Conservation (phyloP, 2,113 vertebrate species). For the Neoarius graeffei region DNA sequence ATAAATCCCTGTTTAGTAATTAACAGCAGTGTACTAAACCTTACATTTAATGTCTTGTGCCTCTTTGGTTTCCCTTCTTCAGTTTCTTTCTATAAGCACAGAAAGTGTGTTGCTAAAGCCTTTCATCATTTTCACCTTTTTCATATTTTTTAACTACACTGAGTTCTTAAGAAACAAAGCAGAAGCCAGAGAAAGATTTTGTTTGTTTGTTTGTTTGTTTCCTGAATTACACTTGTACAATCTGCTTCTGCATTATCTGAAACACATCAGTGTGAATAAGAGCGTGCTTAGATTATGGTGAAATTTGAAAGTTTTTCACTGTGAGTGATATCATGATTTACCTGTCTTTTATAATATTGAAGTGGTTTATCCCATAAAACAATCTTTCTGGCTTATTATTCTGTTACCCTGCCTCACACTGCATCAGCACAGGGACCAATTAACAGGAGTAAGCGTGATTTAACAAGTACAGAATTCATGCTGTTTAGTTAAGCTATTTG, state of each 20-base stretch:
- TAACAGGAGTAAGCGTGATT: neutral
- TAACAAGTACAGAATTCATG: neutral
- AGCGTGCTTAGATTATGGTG: neutral
- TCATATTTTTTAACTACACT: neutral
- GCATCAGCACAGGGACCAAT: neutral
- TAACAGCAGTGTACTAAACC: neutral
- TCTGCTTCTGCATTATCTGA: neutral
- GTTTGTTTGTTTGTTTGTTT: neutral
- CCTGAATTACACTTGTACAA: constrained; percentile 3
- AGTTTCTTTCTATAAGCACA: constrained; percentile 11
- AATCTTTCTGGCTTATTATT: neutral
- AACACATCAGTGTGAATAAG: neutral
- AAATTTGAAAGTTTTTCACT: neutral
- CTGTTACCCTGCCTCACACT: neutral
- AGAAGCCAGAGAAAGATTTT: neutral
- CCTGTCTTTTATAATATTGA: neutral
- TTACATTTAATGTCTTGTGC: neutral
- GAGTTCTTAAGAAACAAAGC: constrained; percentile 6
- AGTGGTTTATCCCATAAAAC: neutral
- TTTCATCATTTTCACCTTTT: constrained; percentile 33
- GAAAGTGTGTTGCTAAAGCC: constrained; percentile 16
- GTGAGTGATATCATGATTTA: neutral
- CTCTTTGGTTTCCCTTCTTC: neutral
- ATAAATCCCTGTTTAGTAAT: constrained; percentile 3
- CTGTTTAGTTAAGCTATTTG: neutral